Percentiles rank a stretch among this genome's conserved stretches.
phyloP scores from a whole-genome alignment of 2,113 vertebrate species.

The Halichoeres trimaculatus region DNA sequence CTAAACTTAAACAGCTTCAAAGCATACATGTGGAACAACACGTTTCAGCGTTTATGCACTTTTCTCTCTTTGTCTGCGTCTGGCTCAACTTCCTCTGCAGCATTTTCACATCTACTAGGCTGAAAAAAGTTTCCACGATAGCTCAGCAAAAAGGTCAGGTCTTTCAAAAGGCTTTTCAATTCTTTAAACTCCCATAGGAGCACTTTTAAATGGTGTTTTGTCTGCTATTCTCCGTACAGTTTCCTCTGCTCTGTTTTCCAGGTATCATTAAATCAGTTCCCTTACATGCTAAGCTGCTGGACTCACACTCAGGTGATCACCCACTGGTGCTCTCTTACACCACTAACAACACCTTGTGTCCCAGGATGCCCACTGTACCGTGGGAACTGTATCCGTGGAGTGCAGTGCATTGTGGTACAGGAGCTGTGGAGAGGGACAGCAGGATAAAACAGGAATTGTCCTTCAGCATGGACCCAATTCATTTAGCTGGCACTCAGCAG shows the following conservation, averaged over 20 bases:
- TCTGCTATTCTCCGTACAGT: conserved; percentile 13
- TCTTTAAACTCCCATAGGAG: conserved; percentile 12
- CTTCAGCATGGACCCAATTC: conserved; percentile 56
- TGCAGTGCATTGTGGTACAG: conserved; percentile 51
- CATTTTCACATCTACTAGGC: conserved; percentile 67
- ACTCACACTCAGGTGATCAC: conserved; percentile 42
- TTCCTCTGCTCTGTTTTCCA: conserved; percentile 16
- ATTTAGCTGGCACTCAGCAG: conserved; percentile 61
- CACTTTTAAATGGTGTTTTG: conserved; percentile 13
- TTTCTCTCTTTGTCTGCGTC: conserved; percentile 31
- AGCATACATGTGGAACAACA: conserved; percentile 17
- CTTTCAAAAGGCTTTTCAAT: conserved; percentile 19
- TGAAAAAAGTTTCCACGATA: conserved; percentile 8
- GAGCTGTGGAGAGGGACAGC: conserved; percentile 53
- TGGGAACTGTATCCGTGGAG: conserved; percentile 68
- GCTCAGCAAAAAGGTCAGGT: neutral
- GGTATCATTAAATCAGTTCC: conserved; percentile 38
- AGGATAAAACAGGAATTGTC: conserved; percentile 73
- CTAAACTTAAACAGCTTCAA: neutral
- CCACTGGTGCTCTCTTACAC: conserved; percentile 45
- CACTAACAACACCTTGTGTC: conserved; percentile 32
- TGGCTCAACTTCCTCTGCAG: conserved; percentile 46
- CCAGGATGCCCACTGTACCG: conserved; percentile 59
- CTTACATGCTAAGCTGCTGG: conserved; percentile 7
- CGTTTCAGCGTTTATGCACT: conserved; percentile 19